A percentile compares a stretch with the other conserved stretches of the same genome.
Conservation (phyloP, 2,888 invertebrate genomes). For the Stenotaenia linearis region DNA sequence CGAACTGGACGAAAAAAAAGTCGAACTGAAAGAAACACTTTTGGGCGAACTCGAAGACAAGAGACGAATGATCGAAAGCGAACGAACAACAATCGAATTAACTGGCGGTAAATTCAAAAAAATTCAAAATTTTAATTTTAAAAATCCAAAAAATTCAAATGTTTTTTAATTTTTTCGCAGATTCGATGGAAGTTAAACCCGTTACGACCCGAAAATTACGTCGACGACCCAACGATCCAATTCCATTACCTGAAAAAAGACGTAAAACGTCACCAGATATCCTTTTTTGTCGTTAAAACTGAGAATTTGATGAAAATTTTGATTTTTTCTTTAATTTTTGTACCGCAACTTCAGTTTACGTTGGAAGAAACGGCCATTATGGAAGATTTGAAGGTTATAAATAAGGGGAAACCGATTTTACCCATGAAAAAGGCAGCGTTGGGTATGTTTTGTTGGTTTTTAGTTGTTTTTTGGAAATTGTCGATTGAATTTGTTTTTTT, state of each 20-base stretch:
- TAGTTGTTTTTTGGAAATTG: neutral
- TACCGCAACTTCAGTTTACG: conserved; percentile 77
- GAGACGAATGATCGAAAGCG: conserved; percentile 78
- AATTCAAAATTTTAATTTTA: neutral
- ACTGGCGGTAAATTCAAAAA: conserved; percentile 64
- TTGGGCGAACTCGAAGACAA: conserved; percentile 90
- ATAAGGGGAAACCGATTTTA: conserved; percentile 43
- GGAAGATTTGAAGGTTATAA: conserved; percentile 73
- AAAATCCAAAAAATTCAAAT: neutral
- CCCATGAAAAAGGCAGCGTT: neutral
- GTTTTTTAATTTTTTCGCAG: conserved; percentile 39
- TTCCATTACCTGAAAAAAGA: conserved; percentile 77
- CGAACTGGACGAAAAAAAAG: conserved; percentile 92
- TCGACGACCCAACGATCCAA: conserved; percentile 86
- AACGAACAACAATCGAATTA: conserved; percentile 79
- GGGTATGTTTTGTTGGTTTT: neutral
- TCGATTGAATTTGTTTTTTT: neutral
- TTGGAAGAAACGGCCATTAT: conserved; percentile 86
- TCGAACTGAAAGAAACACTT: conserved; percentile 81
- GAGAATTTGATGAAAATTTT: neutral
- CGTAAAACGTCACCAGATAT: conserved; percentile 61
- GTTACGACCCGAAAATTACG: conserved; percentile 90
- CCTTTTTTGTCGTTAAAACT: conserved; percentile 41
- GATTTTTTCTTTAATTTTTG: neutral
- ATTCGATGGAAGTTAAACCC: conserved; percentile 62